These are phyloP conservation scores for Corydoras maculifer DNA, from an alignment of 2,113 vertebrate genomes.

Conservation along the genomic window DNA sequence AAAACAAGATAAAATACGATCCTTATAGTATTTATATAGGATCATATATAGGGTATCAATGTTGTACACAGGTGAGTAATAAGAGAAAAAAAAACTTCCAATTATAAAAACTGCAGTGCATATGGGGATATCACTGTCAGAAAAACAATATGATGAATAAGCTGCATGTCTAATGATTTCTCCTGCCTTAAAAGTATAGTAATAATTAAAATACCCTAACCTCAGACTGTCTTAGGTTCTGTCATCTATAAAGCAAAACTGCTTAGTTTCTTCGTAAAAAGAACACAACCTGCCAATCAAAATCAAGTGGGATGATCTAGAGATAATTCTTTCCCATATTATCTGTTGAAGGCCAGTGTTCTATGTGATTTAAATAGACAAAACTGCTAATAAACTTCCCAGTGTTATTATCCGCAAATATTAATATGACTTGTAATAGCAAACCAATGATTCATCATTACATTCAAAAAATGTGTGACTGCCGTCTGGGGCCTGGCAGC, in stretches of 20 bases:
- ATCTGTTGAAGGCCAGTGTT: too few species aligned
- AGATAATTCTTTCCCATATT: conserved; percentile 1
- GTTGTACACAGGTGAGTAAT: too few species aligned
- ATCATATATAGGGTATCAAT: too few species aligned
- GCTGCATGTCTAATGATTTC: conserved; percentile 28
- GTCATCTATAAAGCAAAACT: conserved; percentile 15
- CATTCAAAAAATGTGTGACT: conserved; percentile 33
- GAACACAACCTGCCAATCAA: too few species aligned
- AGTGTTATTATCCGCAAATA: neutral
- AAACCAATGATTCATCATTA: conserved; percentile 39
- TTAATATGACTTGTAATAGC: conserved; percentile 21
- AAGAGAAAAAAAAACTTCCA: too few species aligned
- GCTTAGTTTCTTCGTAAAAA: neutral
- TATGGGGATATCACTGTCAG: too few species aligned
- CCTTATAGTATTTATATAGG: too few species aligned
- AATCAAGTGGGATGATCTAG: neutral
- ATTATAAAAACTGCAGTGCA: too few species aligned
- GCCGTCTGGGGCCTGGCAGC: conserved; percentile 28
- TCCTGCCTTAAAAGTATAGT: conserved; percentile 35
- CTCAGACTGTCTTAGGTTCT: conserved; percentile 21
- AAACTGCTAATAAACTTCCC: neutral
- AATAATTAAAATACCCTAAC: conserved; percentile 44
- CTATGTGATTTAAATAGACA: neutral
- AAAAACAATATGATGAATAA: neutral
- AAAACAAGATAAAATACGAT: too few species aligned